phyloP scores from a whole-genome alignment of 2,797 vertebrate species.

The Graptemys geographica region DNA sequence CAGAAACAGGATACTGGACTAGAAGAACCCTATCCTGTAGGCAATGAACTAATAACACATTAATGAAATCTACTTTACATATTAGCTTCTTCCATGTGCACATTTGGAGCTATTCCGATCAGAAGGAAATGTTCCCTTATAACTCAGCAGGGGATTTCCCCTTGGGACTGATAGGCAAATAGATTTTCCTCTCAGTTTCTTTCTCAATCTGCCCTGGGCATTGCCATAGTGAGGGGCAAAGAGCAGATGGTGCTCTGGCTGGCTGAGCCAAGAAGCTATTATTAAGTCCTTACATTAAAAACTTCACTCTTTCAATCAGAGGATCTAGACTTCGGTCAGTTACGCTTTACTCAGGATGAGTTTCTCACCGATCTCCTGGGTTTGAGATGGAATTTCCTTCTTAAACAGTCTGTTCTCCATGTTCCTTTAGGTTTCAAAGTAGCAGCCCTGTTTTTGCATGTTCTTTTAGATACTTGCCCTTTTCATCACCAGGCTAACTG shows the following conservation, averaged over 20 bases:
- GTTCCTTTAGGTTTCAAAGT: background rate
- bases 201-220: background rate
- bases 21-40: background rate
- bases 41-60: background rate
- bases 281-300: background rate
- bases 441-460: background rate
- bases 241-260: background rate
- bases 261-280: background rate
- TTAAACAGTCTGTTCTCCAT: background rate
- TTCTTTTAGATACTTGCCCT: background rate
- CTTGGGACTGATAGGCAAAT: background rate
- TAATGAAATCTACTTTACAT: background rate
- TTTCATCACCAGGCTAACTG: background rate
- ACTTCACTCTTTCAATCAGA: background rate
- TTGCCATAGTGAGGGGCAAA: background rate
- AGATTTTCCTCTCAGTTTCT: background rate
- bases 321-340: background rate
- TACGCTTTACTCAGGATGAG: background rate
- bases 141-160: background rate
- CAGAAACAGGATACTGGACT: background rate
- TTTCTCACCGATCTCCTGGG: background rate
- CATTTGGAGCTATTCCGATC: background rate
- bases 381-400: background rate
- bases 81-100: background rate
- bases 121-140: background rate